Percentiles rank a stretch among this genome's conserved stretches.
phyloP scores from a whole-genome alignment of 2,888 invertebrate genomes.

The Shargacucullia verbasci region DNA sequence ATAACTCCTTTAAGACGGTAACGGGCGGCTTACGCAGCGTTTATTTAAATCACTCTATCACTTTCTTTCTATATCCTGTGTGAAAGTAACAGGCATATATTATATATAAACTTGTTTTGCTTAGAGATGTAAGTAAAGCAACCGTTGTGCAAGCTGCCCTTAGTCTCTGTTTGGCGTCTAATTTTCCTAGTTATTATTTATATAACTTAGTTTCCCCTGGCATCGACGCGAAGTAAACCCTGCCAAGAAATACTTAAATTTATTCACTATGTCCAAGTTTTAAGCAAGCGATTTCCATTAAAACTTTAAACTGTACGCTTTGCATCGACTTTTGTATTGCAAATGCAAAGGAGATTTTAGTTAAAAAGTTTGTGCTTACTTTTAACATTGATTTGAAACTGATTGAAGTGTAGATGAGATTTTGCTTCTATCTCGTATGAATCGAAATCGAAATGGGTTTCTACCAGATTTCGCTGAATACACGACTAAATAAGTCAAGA shows the following conservation, averaged over 20 bases:
- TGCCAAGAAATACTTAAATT: constrained; percentile 38
- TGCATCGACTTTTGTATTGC: constrained; percentile 26
- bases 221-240: constrained; percentile 7
- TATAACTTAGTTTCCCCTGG: constrained; percentile 6
- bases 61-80: no score
- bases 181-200: constrained; percentile 5
- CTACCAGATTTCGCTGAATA: no score
- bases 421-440: constrained; percentile 8
- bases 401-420: constrained; percentile 27
- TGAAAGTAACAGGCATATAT: no score
- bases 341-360: constrained; percentile 23
- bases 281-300: constrained; percentile 39
- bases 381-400: constrained; percentile 20
- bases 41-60: no score
- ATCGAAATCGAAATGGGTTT: no score
- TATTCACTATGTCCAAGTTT: constrained; percentile 34
- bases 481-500: no score
- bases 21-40: no score
- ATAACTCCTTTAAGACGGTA: no score
- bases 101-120: no score
- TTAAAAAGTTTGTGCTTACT: constrained; percentile 7
- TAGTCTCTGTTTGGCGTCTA: no score
- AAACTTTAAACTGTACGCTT: constrained; percentile 34
- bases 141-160: no score
- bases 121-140: no score